A percentile compares a stretch with the other conserved stretches of the same genome.
Evolutionary conservation across 2,113 vertebrate genomes (phyloP).

Genomic region (Nerophis ophidion): DNA sequence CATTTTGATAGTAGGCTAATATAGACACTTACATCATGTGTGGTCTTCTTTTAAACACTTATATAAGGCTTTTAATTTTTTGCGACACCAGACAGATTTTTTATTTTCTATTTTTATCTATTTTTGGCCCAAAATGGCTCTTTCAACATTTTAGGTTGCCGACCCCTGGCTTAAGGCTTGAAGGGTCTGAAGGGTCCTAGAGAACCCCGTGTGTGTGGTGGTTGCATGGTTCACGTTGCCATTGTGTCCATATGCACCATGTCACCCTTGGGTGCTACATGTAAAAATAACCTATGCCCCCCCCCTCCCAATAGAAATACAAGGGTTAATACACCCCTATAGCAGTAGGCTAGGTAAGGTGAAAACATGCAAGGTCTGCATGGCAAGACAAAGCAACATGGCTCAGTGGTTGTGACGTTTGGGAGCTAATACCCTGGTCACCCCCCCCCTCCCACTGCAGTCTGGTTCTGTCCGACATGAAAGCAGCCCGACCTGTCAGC

Average conservation of each 20-base stretch:
- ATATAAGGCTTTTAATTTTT: too few species aligned
- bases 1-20: too few species aligned
- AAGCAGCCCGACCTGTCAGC: conserved; percentile 65
- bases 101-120: too few species aligned
- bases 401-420: conserved; percentile 47
- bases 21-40: too few species aligned
- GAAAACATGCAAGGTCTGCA: conserved; percentile 35
- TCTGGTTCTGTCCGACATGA: conserved; percentile 45
- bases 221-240: conserved; percentile 29
- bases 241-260: conserved; percentile 24
- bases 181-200: conserved; percentile 31
- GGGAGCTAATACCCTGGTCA: conserved; percentile 47
- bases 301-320: conserved; percentile 41
- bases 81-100: too few species aligned
- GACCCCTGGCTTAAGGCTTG: conserved; percentile 4
- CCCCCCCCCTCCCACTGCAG: conserved; percentile 18
- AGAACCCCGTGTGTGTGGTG: conserved; percentile 43
- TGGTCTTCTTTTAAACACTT: too few species aligned
- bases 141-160: too few species aligned
- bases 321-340: conserved; percentile 44
- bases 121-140: too few species aligned
- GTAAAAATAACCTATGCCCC: conserved; percentile 38
- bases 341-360: conserved; percentile 37
- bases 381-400: conserved; percentile 22
- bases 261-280: conserved; percentile 31